Evolutionary conservation across 2,113 vertebrate species (phyloP), one percentile per base, ranked within the genome.

Genomic region (Sclerurus mexicanus): DNA sequence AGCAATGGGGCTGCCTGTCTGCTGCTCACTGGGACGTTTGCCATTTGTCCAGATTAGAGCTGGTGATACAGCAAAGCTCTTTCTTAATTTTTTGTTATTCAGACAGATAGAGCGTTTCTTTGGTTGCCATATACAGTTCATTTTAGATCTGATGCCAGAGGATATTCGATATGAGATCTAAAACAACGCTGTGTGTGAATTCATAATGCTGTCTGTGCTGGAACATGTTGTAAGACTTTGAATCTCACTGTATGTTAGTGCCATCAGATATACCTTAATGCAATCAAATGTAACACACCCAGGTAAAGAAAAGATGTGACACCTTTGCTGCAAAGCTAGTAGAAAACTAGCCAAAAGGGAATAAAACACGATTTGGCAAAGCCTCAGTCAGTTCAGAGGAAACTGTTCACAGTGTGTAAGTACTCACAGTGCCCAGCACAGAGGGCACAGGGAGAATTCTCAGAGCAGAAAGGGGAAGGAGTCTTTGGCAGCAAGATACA

Each of bases 101-200:
- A 90, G 89, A 74, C 60, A 93, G 85, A 76, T 85, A 85, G 76
- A 71, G 39, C 33, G 14, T 84, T 95, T 80, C 79, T 94, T 96
- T 96, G 93, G 94, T 96, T 97, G 89, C 94, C 67, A 75, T 86
- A 76, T 30, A 79, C 40, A 86, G 47, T 66, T 81, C 71, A 87
- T 94, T 95, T 97, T 93, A 96, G 95, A 97, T 97, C 94, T 94
- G 75, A 68, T 97, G 96, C 96, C 96, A 97, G 93, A 95, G 94
- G 94, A 91, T 95, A 96, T 96, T 97, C 82, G 66, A 97, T 96
- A 97, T 2, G 9, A 96, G 95, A 95, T 94, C 95, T 89, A 55
- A 96, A 95, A 95, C 90, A 91, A 30, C 0, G 0, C 52, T 59
- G 1, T 68, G 81, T 87, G 93, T 89, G 74, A 85, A 56, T 67